A percentile compares a stretch with the other conserved stretches of the same genome.
Evolutionary conservation across 1,140 invertebrate genomes (phyloP).

Genomic region (Nilaparvata lugens): DNA sequence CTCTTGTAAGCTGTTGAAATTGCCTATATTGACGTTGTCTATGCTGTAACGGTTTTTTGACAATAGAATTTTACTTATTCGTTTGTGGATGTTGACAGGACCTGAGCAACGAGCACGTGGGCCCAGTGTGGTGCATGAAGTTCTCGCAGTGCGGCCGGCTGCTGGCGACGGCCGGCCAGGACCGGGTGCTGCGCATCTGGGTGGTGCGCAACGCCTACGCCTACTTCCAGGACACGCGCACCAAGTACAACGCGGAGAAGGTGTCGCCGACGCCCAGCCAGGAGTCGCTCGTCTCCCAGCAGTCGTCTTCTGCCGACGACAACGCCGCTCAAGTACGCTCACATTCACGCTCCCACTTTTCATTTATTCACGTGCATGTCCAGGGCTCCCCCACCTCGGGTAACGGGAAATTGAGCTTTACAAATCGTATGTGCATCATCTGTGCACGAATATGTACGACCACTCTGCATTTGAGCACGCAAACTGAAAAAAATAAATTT

Average conservation of each 20-base stretch:
- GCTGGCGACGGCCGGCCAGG: conserved; percentile 92
- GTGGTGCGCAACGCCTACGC: conserved; percentile 76
- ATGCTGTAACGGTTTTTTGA: too few relatives aligned
- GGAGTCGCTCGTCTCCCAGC: conserved; percentile 73
- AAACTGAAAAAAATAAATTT: too few relatives aligned
- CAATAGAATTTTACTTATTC: too few relatives aligned
- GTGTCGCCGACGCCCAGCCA: conserved; percentile 82
- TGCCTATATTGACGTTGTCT: too few relatives aligned
- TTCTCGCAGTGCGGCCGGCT: conserved; percentile 90
- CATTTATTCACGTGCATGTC: background rate
- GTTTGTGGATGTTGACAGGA: too few relatives aligned
- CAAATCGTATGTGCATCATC: too few relatives aligned
- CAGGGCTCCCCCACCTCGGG: background rate
- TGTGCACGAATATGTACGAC: too few relatives aligned
- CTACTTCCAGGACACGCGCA: conserved; percentile 91
- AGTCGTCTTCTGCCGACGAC: conserved; percentile 47
- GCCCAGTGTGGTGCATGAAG: conserved; percentile 98
- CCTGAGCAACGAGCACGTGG: conserved; percentile 72
- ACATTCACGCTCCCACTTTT: conserved; percentile 19
- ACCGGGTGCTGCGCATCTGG: conserved; percentile 88
- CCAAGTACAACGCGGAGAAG: conserved; percentile 83
- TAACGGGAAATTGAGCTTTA: too few relatives aligned
- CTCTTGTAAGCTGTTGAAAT: too few relatives aligned
- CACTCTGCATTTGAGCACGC: too few relatives aligned
- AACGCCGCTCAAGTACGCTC: conserved; percentile 31